A percentile compares a stretch with the other conserved stretches of the same genome.
Evolutionary conservation across 2,797 vertebrate species (phyloP).

Genomic region (Eremophila alpestris): DNA sequence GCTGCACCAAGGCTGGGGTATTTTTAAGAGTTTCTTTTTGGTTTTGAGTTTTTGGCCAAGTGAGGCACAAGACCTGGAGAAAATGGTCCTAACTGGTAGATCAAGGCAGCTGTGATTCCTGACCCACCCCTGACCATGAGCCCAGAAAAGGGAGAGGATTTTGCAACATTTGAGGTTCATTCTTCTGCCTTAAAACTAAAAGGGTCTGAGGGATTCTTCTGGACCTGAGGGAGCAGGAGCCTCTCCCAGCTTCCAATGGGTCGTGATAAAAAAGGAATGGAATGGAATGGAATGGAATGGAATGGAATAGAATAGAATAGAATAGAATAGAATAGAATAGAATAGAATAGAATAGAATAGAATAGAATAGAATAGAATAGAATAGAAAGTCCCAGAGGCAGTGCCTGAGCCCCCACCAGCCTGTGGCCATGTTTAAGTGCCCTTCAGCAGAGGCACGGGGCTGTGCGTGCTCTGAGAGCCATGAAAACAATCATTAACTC

Average conservation of each 20-base stretch:
- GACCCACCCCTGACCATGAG: accelerated
- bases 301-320: no score
- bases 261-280: background rate
- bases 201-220: background rate
- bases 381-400: background rate
- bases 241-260: background rate
- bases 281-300: no score
- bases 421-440: background rate
- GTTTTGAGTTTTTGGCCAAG: background rate
- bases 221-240: background rate
- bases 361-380: background rate
- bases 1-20: background rate
- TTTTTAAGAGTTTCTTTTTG: background rate
- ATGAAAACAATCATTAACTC: background rate
- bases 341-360: background rate
- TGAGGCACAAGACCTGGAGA: background rate
- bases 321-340: background rate
- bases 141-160: background rate
- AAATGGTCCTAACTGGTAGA: background rate
- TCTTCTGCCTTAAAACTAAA: background rate
- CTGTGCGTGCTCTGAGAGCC: background rate
- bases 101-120: background rate
- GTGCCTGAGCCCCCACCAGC: background rate
- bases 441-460: background rate
- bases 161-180: background rate